Percentiles rank a stretch among this genome's conserved stretches.
Conservation (phyloP, 2,888 invertebrate species). For the Tenthredo notha region DNA sequence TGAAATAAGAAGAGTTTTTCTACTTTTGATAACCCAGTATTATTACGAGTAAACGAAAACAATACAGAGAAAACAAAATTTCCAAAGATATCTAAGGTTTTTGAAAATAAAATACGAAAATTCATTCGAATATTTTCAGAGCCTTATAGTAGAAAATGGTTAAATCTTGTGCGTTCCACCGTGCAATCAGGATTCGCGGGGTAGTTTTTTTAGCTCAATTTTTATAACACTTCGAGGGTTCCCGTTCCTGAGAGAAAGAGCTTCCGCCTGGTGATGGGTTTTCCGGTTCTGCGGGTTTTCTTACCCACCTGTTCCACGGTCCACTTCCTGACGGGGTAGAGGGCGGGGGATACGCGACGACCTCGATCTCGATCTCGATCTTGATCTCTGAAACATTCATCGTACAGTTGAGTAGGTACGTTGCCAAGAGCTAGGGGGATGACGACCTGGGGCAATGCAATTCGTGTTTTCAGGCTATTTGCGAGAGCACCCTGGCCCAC, state of each 20-base stretch:
- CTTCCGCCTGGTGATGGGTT: slow-evolving; percentile 7
- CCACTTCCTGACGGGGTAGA: not conserved
- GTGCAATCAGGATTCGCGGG: not conserved
- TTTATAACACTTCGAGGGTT: slow-evolving; percentile 10
- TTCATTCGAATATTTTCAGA: not conserved
- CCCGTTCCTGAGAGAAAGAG: slow-evolving; percentile 16
- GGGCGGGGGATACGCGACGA: not conserved
- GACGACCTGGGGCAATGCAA: slow-evolving; percentile 45
- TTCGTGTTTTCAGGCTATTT: slow-evolving; percentile 49
- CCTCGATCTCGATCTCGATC: slow-evolving; percentile 16
- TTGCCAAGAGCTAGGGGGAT: not conserved
- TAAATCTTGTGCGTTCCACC: slow-evolving; percentile 1
- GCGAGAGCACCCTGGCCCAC: slow-evolving; percentile 29
- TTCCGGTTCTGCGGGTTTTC: slow-evolving; percentile 33
- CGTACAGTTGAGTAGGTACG: slow-evolving; percentile 8
- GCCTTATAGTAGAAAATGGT: not conserved
- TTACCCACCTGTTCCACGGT: slow-evolving; percentile 32
- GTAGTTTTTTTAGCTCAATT: slow-evolving; percentile 10
- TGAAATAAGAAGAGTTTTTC: too few relatives aligned
- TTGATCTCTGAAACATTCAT: slow-evolving; percentile 32
- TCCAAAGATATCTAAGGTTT: too few relatives aligned
- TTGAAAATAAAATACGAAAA: too few relatives aligned
- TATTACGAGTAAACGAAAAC: too few relatives aligned
- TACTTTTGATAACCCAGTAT: too few relatives aligned
- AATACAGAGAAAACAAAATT: too few relatives aligned